Conservation (phyloP, 1,140 invertebrate species). For the Latrodectus geometricus region DNA sequence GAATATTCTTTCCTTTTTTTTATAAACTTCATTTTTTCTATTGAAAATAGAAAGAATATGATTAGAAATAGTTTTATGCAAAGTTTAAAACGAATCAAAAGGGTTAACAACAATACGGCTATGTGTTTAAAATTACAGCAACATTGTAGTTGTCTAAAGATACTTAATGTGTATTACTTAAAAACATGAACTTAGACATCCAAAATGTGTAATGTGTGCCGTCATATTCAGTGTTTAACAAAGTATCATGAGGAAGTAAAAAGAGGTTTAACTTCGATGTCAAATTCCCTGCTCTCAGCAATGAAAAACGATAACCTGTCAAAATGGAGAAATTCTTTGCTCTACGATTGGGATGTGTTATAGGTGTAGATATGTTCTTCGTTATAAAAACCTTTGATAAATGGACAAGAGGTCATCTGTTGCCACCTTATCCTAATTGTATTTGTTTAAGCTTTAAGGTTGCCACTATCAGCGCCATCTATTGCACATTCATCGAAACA, state of each 20-base stretch:
- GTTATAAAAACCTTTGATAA: conserved; percentile 60
- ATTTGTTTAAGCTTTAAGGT: conserved; percentile 57
- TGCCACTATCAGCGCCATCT: conserved; percentile 61
- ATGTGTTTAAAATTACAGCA: too few relatives aligned
- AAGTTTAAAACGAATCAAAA: too few relatives aligned
- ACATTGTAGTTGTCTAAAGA: too few relatives aligned
- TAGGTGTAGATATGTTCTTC: conserved; percentile 19
- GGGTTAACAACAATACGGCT: too few relatives aligned
- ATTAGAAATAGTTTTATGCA: too few relatives aligned
- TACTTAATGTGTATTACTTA: too few relatives aligned
- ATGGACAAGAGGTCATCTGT: conserved; percentile 53
- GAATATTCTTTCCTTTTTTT: too few relatives aligned
- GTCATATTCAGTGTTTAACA: conserved; percentile 32
- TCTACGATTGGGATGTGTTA: conserved; percentile 24
- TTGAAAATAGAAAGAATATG: too few relatives aligned
- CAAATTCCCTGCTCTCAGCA: background rate
- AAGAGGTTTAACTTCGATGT: conserved; percentile 19
- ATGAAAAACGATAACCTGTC: conserved; percentile 61
- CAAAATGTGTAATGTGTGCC: conserved; percentile 11
- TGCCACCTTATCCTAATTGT: conserved; percentile 60
- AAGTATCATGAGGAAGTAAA: conserved; percentile 24
- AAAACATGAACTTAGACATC: background rate
- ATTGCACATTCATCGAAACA: conserved; percentile 54
- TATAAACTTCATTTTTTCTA: too few relatives aligned
- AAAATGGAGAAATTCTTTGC: conserved; percentile 59